Percentiles rank a stretch among this genome's conserved stretches.
Conservation (phyloP, 2,113 vertebrate species). For the Dunckerocampus dactyliophorus region DNA sequence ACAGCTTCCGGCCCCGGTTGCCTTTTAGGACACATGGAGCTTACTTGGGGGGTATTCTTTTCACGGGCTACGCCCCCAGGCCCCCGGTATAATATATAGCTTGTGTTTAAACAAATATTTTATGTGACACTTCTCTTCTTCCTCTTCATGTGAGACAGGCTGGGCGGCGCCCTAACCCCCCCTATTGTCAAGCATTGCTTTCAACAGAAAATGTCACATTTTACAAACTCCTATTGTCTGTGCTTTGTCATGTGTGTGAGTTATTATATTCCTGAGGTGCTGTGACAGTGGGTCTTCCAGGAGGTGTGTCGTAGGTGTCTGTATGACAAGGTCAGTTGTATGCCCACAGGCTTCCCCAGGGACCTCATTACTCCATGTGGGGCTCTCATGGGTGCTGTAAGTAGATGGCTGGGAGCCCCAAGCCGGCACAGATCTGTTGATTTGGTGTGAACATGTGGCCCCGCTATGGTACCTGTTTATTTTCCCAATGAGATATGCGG, state of each 20-base stretch:
- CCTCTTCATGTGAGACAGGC: too few species aligned
- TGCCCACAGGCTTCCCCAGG: constrained; percentile 36
- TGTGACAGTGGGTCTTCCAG: constrained; percentile 9
- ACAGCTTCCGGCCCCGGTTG: too few species aligned
- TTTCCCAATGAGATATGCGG: constrained; percentile 26
- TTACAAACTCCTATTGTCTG: background rate
- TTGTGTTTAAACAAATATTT: too few species aligned
- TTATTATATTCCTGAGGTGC: constrained; percentile 14
- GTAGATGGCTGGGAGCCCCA: constrained; percentile 36
- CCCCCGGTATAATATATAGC: too few species aligned
- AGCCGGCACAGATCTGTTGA: constrained; percentile 33
- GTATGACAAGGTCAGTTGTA: constrained; percentile 20
- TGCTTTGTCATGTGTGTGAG: background rate
- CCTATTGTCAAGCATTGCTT: background rate
- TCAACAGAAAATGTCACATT: background rate
- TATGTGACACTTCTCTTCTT: too few species aligned
- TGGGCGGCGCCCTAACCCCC: too few species aligned
- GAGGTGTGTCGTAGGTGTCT: constrained; percentile 27
- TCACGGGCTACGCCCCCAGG: too few species aligned
- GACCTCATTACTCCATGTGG: constrained; percentile 60
- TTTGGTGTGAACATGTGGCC: constrained; percentile 43
- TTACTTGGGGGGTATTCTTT: too few species aligned
- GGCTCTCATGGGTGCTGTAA: constrained; percentile 47
- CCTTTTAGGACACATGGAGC: too few species aligned
- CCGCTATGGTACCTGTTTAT: constrained; percentile 64